phyloP scores from a whole-genome alignment of 2,113 vertebrate species.

The Tauraco erythrolophus region DNA sequence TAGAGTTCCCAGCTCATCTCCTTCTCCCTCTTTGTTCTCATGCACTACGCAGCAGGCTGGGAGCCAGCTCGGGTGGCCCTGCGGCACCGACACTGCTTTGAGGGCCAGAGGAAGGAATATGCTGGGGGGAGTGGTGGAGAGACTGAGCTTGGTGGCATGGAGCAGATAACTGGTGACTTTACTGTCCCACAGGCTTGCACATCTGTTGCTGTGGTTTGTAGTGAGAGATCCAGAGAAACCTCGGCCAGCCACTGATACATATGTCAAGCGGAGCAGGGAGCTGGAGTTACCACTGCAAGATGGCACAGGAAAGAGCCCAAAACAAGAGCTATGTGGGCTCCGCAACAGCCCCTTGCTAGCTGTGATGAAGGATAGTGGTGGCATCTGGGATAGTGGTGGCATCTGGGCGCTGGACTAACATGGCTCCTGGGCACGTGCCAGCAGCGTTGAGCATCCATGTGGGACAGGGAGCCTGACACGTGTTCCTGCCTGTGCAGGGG shows the following conservation, averaged over 20 bases:
- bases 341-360: not conserved
- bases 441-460: rapidly evolving
- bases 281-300: not conserved
- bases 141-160: not conserved
- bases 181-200: not conserved
- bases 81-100: not conserved
- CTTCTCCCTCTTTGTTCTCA: not conserved
- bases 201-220: not conserved
- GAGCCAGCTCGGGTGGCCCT: not conserved
- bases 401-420: not conserved
- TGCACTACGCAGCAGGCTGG: not conserved
- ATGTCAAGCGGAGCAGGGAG: not conserved
- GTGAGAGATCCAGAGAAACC: not conserved
- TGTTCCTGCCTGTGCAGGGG: not conserved
- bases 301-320: not conserved
- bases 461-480: not conserved
- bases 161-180: not conserved
- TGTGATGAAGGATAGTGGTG: not conserved
- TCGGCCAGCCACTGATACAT: not conserved
- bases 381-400: not conserved
- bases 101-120: not conserved
- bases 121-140: not conserved
- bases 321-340: not conserved
- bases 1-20: not conserved
- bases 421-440: not conserved